Percentiles rank a stretch among this genome's conserved stretches.
phyloP scores from a whole-genome alignment of 2,888 invertebrate genomes.

The Glomeris marginata region DNA sequence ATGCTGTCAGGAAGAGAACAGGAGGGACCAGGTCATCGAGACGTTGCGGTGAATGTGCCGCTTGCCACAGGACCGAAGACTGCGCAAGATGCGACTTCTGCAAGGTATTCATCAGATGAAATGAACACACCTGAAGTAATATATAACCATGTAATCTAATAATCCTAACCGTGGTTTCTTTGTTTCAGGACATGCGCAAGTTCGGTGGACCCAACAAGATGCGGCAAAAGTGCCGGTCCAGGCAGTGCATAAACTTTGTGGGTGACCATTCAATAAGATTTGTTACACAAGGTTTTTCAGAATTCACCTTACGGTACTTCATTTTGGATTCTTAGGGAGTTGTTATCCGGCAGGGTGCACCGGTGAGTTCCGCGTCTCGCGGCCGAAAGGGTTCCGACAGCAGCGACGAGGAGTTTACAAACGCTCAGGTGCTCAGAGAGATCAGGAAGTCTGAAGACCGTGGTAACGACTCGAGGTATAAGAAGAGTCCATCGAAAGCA shows the following conservation, averaged over 20 bases:
- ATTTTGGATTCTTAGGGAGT: not conserved
- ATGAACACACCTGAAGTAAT: not conserved
- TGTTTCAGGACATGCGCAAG: constrained; percentile 36
- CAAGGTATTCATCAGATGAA: constrained; percentile 21
- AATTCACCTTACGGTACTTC: no score
- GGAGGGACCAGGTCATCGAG: constrained; percentile 18
- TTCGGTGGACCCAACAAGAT: constrained; percentile 36
- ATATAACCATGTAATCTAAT: not conserved
- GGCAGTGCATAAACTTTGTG: constrained; percentile 24
- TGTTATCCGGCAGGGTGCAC: no score
- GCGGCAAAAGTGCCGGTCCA: constrained; percentile 32
- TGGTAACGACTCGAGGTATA: no score
- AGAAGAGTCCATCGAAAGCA: no score
- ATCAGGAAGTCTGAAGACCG: no score
- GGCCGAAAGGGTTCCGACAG: no score
- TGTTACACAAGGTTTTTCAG: no score
- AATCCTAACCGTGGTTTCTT: not conserved
- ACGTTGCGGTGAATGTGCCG: constrained; percentile 57
- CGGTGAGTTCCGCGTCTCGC: no score
- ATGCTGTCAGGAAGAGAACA: constrained; percentile 13
- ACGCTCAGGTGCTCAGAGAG: no score
- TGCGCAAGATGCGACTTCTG: constrained; percentile 51
- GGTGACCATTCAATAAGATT: constrained; percentile 7
- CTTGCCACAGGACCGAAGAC: constrained; percentile 51
- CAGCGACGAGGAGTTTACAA: no score